Evolutionary conservation across 2,797 vertebrate genomes (phyloP).

Genomic region (Fringilla coelebs): DNA sequence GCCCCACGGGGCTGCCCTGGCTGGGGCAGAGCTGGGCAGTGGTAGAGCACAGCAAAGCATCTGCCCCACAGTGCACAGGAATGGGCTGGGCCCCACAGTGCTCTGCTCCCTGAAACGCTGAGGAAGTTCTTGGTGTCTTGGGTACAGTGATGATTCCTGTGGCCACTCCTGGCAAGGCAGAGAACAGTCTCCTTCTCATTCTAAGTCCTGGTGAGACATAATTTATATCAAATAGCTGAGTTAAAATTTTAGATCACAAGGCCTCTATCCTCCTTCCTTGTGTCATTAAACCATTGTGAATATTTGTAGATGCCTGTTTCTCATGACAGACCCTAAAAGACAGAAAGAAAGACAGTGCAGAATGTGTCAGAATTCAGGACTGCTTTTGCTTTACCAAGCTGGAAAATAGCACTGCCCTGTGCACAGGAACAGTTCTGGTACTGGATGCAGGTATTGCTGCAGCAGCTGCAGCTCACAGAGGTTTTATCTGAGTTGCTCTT

Average conservation of each 20-base stretch:
- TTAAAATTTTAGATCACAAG: background rate
- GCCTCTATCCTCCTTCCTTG: background rate
- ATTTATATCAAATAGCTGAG: background rate
- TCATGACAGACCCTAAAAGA: background rate
- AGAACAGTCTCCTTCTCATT: background rate
- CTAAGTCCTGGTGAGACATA: background rate
- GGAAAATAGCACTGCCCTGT: background rate
- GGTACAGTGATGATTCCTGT: accelerated
- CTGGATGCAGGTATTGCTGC: background rate
- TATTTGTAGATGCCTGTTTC: background rate
- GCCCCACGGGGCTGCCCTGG: accelerated
- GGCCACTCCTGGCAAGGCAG: background rate
- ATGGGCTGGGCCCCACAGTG: accelerated
- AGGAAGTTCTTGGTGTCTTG: background rate
- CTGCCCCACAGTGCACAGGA: too few species aligned
- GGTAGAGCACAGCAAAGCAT: too few species aligned
- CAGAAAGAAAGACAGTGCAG: background rate
- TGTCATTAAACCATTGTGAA: background rate
- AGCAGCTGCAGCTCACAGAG: background rate
- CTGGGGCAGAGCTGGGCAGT: too few species aligned
- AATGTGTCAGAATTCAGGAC: background rate
- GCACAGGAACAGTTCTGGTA: background rate
- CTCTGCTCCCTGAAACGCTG: accelerated
- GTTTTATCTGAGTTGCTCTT: background rate
- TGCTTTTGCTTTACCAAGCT: background rate